Percentiles rank a stretch among this genome's conserved stretches.
phyloP scores from a whole-genome alignment of 2,113 vertebrate genomes.

The Bombycilla garrulus region DNA sequence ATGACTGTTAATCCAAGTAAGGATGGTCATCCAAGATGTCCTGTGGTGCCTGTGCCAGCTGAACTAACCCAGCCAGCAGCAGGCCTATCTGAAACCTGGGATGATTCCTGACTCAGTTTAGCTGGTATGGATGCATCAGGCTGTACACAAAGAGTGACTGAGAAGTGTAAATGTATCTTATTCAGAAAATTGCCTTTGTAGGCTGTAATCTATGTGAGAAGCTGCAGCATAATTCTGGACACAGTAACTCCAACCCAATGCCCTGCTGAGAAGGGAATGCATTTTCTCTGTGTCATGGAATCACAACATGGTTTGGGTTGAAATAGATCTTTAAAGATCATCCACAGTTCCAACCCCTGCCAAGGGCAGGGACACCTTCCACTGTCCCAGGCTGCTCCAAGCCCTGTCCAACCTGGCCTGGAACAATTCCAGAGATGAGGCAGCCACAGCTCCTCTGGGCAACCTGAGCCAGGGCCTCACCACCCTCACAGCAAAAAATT shows the following conservation, averaged over 20 bases:
- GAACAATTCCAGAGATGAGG: not conserved
- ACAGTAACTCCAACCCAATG: not conserved
- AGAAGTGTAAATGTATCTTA: not conserved
- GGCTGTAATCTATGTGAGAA: not conserved
- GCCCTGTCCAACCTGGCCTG: rapidly evolving
- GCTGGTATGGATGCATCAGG: not conserved
- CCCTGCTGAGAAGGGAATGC: not conserved
- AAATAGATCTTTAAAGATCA: not conserved
- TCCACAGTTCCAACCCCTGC: not conserved
- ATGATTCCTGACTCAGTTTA: not conserved
- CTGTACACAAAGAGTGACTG: not conserved
- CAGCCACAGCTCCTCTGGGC: not conserved
- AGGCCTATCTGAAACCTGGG: not conserved
- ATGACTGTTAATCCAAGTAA: not conserved
- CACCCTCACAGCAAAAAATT: not conserved
- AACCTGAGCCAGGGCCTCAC: rapidly evolving
- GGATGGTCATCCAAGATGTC: not conserved
- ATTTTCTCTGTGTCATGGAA: not conserved
- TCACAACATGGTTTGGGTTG: not conserved
- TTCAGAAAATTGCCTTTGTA: not conserved
- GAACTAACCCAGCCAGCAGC: not conserved
- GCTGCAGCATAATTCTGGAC: not conserved
- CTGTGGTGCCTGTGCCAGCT: not conserved
- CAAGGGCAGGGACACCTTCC: not conserved
- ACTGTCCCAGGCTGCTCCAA: not conserved